Evolutionary conservation across 1,140 invertebrate species (phyloP).

Genomic region (Drosophila ironensis): DNA sequence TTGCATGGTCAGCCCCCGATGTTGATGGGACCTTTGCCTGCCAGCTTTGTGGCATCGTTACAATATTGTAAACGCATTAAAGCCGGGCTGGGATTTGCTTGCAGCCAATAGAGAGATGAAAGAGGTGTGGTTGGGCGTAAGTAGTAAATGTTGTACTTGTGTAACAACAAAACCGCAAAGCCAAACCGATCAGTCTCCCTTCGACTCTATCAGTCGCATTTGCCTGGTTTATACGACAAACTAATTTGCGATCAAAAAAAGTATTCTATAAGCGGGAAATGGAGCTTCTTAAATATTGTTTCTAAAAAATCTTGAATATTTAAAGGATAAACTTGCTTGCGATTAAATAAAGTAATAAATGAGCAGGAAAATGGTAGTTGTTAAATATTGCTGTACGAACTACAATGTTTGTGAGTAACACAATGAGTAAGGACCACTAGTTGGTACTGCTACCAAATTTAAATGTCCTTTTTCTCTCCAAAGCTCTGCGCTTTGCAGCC

Average conservation of each 20-base stretch:
- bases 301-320: no score
- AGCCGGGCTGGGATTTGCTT: slow-evolving; percentile 8
- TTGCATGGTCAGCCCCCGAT: slow-evolving; percentile 19
- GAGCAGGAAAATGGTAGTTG: no score
- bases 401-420: background rate
- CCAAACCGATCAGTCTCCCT: slow-evolving; percentile 33
- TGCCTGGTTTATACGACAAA: slow-evolving; percentile 25
- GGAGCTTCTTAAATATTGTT: no score
- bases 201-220: background rate
- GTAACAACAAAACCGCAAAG: slow-evolving; percentile 68
- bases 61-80: slow-evolving; percentile 39
- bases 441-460: no score
- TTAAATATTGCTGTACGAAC: no score
- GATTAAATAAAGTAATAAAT: no score
- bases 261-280: background rate
- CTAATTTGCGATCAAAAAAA: slow-evolving; percentile 11
- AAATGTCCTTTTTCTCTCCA: background rate
- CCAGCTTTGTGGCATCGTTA: slow-evolving; percentile 14
- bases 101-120: background rate
- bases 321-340: no score
- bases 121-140: slow-evolving; percentile 16
- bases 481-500: slow-evolving; percentile 12
- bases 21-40: slow-evolving; percentile 9
- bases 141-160: slow-evolving; percentile 72
- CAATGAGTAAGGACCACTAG: no score